Base-by-base conservation (phyloP, 2,888 invertebrate genomes). In the Linnaemya tessellans region DNA sequence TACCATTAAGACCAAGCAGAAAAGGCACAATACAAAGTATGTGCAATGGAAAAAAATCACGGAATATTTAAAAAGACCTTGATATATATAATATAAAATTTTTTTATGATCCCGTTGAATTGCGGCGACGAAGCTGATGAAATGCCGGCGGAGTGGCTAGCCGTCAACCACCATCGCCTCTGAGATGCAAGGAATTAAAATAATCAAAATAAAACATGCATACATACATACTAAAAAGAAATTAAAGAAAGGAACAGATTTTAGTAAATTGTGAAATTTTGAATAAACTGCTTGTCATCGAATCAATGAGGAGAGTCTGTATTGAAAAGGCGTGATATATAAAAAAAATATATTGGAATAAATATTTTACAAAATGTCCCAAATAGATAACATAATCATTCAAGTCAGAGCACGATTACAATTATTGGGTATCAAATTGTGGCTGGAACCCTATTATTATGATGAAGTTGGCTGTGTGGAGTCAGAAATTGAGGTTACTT, bases 361-460 rank as follows among this genome's bases (percentile, higher is more conserved):
- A 38, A 75, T 43, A 11, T 22, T 43, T 0, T 22, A 38, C 11
- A 70, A 71, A 41, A 92, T 92, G 92, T 89, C 91, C 10, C 89
- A 90, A 51, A 89, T 90, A 65, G 96, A 96, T 90, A 95, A 95
- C 91, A 92, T 94, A 87, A 92, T 95, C 18, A 94, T 95, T 65
- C 95, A 94, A 92, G 93, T 96, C 15, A 93, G 96, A 25, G 94
- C 94, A 0, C 95, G 94, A 89, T 92, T 97, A 46, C 96, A 96
- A 87, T 92, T 93, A 77, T 95, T 95, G 80, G 94, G 94, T 87
- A 93, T 97, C 7, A 96, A 96, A 90, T 91, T 97, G 81, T 97
- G 97, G 97, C 93, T 95, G 88, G 93, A 94, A 18, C 97, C 97
- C 0, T 97, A 95, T 90, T 94, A 94, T 67, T 90, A 91, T 38